Evolutionary conservation across 92 coral and sea anemone genomes (phyloP).

Genomic region (Phenganax marumi): DNA sequence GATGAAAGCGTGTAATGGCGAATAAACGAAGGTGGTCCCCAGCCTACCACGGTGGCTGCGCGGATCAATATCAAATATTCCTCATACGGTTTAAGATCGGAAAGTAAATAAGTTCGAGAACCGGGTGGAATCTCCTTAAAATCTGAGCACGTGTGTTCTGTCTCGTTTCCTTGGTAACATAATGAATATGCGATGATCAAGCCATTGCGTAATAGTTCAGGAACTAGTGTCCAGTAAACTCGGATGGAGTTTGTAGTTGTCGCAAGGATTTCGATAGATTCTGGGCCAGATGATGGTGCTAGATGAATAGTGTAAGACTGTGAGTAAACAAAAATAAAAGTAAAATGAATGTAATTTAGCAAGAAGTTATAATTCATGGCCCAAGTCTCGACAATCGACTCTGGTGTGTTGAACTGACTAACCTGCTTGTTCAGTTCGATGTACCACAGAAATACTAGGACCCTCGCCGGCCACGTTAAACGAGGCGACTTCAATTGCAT

Average conservation of each 20-base stretch:
- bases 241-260: conserved; percentile 27
- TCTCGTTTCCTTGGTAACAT: conserved; percentile 17
- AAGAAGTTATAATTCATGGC: too few relatives aligned
- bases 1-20: conserved; percentile 33
- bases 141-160: background rate
- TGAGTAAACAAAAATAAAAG: background rate
- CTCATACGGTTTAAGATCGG: conserved; percentile 3
- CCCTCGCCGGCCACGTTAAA: conserved; percentile 27
- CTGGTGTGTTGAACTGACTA: background rate
- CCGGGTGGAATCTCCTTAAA: conserved; percentile 8
- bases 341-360: background rate
- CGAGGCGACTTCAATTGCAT: conserved; percentile 6
- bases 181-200: conserved; percentile 24
- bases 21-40: conserved; percentile 6
- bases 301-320: background rate
- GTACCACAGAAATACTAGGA: background rate
- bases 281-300: conserved; percentile 34
- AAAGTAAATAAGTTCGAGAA: conserved; percentile 4
- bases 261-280: conserved; percentile 12
- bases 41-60: conserved; percentile 22
- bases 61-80: conserved; percentile 19
- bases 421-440: conserved; percentile 29
- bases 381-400: background rate
- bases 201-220: conserved; percentile 13
- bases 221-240: conserved; percentile 14